Evolutionary conservation across 2,888 invertebrate species (phyloP).

Genomic region (Cosmorhoe ocellata): DNA sequence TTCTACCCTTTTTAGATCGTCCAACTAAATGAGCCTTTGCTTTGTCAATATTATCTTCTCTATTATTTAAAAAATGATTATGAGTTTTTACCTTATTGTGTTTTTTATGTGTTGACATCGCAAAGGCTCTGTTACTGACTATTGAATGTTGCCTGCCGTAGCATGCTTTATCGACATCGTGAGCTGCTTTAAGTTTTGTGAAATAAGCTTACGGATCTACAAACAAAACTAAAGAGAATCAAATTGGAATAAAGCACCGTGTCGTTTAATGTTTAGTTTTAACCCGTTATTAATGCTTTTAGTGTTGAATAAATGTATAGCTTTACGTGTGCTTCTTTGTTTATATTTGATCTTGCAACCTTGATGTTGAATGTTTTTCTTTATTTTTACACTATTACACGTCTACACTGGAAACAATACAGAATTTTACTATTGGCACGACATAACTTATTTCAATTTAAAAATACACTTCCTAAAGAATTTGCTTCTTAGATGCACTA

Average conservation of each 20-base stretch:
- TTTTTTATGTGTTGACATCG: constrained; percentile 52
- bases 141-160: constrained; percentile 54
- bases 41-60: constrained; percentile 51
- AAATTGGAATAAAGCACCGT: constrained; percentile 16
- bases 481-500: constrained; percentile 73
- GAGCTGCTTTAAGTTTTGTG: constrained; percentile 34
- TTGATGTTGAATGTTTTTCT: constrained; percentile 9
- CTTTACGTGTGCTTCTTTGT: constrained; percentile 22
- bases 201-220: constrained; percentile 10
- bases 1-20: constrained; percentile 79
- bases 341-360: constrained; percentile 5
- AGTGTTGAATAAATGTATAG: constrained; percentile 20
- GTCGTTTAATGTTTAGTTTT: constrained; percentile 27
- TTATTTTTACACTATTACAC: constrained; percentile 23
- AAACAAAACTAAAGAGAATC: constrained; percentile 9
- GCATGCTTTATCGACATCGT: constrained; percentile 68
- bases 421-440: constrained; percentile 42
- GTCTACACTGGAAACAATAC: constrained; percentile 27
- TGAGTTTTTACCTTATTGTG: neutral
- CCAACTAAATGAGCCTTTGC: constrained; percentile 69
- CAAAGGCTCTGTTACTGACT: constrained; percentile 53
- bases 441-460: constrained; percentile 37
- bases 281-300: constrained; percentile 24
- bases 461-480: constrained; percentile 63
- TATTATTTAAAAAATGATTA: neutral